Percentiles rank a stretch among this genome's conserved stretches.
These are phyloP conservation scores for Psilopogon haemacephalus DNA, from an alignment of 2,113 vertebrate genomes.

Conservation along the genomic window DNA sequence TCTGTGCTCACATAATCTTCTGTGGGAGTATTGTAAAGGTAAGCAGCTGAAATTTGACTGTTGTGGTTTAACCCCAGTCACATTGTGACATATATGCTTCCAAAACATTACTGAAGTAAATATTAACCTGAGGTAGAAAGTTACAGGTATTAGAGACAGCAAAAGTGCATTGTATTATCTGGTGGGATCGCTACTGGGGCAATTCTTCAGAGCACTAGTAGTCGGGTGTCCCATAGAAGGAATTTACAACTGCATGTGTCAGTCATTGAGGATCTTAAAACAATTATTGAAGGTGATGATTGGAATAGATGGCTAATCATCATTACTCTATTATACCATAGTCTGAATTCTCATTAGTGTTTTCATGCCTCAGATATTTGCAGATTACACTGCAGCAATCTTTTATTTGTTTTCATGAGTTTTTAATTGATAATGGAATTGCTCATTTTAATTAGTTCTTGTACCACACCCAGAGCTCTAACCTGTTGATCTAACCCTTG, in stretches of 20 bases:
- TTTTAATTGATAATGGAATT: not conserved
- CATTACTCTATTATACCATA: not conserved
- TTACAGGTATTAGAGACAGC: not conserved
- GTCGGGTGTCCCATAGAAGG: not conserved
- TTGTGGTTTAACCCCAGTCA: not conserved
- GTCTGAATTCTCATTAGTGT: not conserved
- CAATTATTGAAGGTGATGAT: not conserved
- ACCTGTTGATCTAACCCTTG: not conserved
- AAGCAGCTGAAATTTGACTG: not conserved
- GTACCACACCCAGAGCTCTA: not conserved
- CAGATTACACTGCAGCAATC: not conserved
- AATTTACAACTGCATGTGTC: not conserved
- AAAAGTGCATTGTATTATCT: not conserved
- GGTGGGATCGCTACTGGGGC: not conserved
- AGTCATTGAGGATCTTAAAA: not conserved
- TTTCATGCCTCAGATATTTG: not conserved
- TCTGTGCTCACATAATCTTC: slow-evolving; percentile 91
- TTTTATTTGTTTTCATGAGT: not conserved
- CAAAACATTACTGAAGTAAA: not conserved
- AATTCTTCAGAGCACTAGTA: not conserved
- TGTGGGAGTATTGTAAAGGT: slow-evolving; percentile 86
- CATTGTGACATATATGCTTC: not conserved
- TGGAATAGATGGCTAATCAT: not conserved
- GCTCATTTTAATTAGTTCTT: not conserved
- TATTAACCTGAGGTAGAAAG: not conserved